Conservation (phyloP, 2,888 invertebrate species). For the Tetragonisca angustula region DNA sequence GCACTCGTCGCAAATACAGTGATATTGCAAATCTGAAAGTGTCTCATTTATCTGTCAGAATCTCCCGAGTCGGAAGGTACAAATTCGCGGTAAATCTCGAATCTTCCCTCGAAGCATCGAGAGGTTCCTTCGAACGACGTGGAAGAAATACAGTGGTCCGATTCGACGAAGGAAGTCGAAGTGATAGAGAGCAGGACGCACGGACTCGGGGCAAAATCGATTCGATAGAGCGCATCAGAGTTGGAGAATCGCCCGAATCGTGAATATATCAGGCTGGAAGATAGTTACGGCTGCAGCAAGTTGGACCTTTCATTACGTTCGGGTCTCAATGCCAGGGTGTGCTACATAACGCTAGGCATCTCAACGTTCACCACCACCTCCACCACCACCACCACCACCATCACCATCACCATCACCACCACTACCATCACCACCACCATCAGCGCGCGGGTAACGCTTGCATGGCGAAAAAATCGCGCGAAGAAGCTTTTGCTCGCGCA, state of each 20-base stretch:
- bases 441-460: constrained; percentile 26
- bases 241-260: constrained; percentile 42
- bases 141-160: background rate
- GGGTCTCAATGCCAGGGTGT: constrained; percentile 63
- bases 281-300: constrained; percentile 24
- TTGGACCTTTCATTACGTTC: constrained; percentile 66
- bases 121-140: background rate
- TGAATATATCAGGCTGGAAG: constrained; percentile 52
- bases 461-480: constrained; percentile 69
- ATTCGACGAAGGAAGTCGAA: constrained; percentile 6
- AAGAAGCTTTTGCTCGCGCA: constrained; percentile 76
- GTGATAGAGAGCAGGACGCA: constrained; percentile 18
- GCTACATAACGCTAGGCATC: constrained; percentile 28
- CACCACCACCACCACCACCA: constrained; percentile 4
- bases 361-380: constrained; percentile 17
- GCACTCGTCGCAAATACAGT: background rate
- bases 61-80: background rate
- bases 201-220: constrained; percentile 39
- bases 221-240: constrained; percentile 37
- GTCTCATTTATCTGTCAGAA: background rate
- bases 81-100: background rate
- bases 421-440: constrained; percentile 8
- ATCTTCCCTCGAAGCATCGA: background rate
- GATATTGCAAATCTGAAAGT: background rate
- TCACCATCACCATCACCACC: constrained; percentile 10